These are phyloP conservation scores for Caenorhabditis brenneri DNA, from an alignment of 1,140 invertebrate species.

Conservation along the genomic window DNA sequence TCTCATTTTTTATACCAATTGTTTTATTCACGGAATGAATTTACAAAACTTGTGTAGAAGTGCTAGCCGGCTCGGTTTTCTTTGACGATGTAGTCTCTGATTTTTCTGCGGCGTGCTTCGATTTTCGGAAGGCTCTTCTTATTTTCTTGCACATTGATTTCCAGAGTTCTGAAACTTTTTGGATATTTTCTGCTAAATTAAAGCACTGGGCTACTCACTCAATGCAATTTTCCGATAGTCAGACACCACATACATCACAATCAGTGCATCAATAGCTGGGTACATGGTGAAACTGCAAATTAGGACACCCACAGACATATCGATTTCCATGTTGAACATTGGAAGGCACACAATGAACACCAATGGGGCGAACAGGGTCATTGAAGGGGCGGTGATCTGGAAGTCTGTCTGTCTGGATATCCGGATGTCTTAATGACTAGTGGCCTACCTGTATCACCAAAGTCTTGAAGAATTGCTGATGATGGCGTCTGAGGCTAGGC, in stretches of 20 bases:
- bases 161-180: background rate
- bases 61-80: background rate
- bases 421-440: background rate
- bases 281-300: background rate
- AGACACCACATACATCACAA: background rate
- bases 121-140: background rate
- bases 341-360: background rate
- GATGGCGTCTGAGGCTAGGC: background rate
- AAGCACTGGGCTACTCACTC: background rate
- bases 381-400: background rate
- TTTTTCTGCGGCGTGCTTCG: background rate
- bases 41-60: background rate
- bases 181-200: background rate
- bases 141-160: background rate
- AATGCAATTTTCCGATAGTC: background rate
- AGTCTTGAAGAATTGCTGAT: background rate
- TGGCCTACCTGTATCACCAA: background rate
- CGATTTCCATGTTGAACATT: background rate
- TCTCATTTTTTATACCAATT: too few species aligned
- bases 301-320: background rate
- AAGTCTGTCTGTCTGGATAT: background rate
- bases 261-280: background rate
- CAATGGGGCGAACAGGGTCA: background rate
- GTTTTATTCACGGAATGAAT: too few species aligned
- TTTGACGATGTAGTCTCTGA: background rate